Percentiles rank a stretch among this genome's conserved stretches.
Conservation (phyloP, 92 coral and sea anemone species). For the Paragorgia papillata region DNA sequence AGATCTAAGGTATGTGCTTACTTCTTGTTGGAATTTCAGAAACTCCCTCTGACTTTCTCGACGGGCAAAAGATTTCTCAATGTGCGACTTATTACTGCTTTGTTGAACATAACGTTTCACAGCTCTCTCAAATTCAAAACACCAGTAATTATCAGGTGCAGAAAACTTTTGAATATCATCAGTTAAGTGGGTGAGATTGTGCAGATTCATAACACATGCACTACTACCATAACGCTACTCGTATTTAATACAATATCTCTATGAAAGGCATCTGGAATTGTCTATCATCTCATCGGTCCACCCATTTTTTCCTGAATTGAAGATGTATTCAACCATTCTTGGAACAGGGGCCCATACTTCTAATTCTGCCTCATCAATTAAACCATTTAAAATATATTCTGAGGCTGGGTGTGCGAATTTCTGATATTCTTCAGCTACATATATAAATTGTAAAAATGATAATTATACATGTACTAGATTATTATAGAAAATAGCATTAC, state of each 20-base stretch:
- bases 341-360: conserved; percentile 64
- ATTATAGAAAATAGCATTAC: not conserved
- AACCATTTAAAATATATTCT: conserved; percentile 54
- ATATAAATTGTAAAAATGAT: too few relatives aligned
- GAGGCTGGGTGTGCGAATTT: conserved; percentile 67
- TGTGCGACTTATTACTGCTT: conserved; percentile 53
- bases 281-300: conserved; percentile 64
- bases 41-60: conserved; percentile 65
- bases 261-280: conserved; percentile 43
- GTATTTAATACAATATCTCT: conserved; percentile 55
- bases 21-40: conserved; percentile 29
- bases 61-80: conserved; percentile 62
- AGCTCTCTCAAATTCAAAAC: conserved; percentile 65
- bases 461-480: too few relatives aligned
- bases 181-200: conserved; percentile 55
- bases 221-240: conserved; percentile 58
- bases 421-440: conserved; percentile 64
- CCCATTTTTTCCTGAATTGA: conserved; percentile 57
- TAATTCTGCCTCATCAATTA: conserved; percentile 34
- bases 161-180: conserved; percentile 64
- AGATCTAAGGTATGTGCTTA: too few relatives aligned
- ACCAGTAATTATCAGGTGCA: conserved; percentile 68
- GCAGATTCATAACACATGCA: conserved; percentile 60
- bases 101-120: conserved; percentile 57
- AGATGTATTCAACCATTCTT: conserved; percentile 56